A percentile compares a stretch with the other conserved stretches of the same genome.
These are phyloP conservation scores for Anguilla anguilla DNA, from an alignment of 2,797 vertebrate genomes.

Conservation along the genomic window DNA sequence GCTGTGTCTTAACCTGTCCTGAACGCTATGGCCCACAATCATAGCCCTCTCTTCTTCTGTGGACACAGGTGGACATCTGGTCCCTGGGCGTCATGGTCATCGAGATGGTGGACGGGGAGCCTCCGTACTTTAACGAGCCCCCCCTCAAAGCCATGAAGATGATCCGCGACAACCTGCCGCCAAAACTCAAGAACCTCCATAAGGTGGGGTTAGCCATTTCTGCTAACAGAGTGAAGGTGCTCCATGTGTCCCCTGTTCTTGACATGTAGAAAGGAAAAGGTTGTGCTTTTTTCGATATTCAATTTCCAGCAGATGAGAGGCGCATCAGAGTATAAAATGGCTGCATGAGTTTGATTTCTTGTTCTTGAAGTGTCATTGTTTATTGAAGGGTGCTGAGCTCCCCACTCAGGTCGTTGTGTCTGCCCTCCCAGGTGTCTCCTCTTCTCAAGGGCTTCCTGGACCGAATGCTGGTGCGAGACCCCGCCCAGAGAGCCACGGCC, in stretches of 20 bases:
- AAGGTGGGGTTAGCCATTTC: slow-evolving; percentile 75
- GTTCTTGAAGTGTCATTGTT: too few relatives aligned
- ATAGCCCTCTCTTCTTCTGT: background rate
- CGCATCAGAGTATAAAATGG: too few relatives aligned
- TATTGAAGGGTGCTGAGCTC: background rate
- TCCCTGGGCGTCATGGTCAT: slow-evolving; percentile 97
- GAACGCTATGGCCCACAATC: background rate
- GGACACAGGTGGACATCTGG: slow-evolving; percentile 91
- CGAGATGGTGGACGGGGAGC: slow-evolving; percentile 96
- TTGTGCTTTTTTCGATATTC: background rate
- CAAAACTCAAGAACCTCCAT: slow-evolving; percentile 91
- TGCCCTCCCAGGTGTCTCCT: slow-evolving; percentile 79
- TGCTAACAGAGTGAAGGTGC: background rate
- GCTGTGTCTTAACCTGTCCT: background rate
- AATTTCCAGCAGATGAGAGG: too few relatives aligned
- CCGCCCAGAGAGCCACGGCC: slow-evolving; percentile 81
- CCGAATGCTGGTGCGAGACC: slow-evolving; percentile 88
- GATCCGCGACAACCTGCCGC: slow-evolving; percentile 94
- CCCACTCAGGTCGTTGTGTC: background rate
- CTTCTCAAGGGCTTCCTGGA: slow-evolving; percentile 92
- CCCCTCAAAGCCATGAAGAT: slow-evolving; percentile 97
- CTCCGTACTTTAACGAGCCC: slow-evolving; percentile 94
- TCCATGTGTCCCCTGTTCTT: background rate
- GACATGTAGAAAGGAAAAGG: background rate
- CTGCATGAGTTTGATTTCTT: too few relatives aligned